Evolutionary conservation across 2,888 invertebrate species (phyloP).

Genomic region (Drosophila niveifrons): DNA sequence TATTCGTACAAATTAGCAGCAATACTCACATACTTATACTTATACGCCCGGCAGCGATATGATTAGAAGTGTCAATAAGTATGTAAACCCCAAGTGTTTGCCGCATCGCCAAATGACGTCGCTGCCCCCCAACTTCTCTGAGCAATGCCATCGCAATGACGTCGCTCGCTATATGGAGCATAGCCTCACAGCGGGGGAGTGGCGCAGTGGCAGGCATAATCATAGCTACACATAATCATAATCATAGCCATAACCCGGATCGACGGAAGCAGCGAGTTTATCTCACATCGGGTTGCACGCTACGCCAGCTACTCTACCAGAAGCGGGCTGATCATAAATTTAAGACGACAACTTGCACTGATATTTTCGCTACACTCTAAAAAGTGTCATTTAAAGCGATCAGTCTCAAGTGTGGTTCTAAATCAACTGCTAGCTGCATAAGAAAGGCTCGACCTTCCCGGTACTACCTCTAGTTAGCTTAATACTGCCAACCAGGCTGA

Average conservation of each 20-base stretch:
- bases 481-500: too few relatives aligned
- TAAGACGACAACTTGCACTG: too few relatives aligned
- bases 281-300: background rate
- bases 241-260: constrained; percentile 18
- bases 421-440: background rate
- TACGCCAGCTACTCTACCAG: background rate
- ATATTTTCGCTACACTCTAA: background rate
- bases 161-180: constrained; percentile 20
- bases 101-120: constrained; percentile 53
- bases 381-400: background rate
- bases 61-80: constrained; percentile 79
- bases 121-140: constrained; percentile 35
- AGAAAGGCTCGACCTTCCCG: too few relatives aligned
- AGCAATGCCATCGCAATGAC: constrained; percentile 46
- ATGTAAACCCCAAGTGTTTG: constrained; percentile 47
- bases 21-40: constrained; percentile 47
- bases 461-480: too few relatives aligned
- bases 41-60: constrained; percentile 55
- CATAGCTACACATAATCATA: background rate
- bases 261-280: constrained; percentile 1
- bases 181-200: background rate
- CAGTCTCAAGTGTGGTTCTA: background rate
- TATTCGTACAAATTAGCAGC: constrained; percentile 66
- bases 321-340: background rate
- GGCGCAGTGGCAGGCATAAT: constrained; percentile 1